A percentile compares a stretch with the other conserved stretches of the same genome.
Conservation (phyloP, 1,140 invertebrate species). For the Diachasma alloeum region DNA sequence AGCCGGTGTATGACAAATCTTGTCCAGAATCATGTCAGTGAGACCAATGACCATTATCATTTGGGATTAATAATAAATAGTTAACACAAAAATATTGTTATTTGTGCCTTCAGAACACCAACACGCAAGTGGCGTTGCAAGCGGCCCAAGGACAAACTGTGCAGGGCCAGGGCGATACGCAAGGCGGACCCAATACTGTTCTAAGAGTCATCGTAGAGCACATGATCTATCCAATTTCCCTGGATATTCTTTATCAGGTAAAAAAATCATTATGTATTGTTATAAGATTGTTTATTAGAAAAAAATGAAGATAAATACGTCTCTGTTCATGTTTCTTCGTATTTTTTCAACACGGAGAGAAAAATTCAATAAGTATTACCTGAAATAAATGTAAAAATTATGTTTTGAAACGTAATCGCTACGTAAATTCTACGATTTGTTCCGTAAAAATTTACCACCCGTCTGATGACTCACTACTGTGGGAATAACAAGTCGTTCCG, state of each 20-base stretch:
- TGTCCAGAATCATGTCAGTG: not conserved
- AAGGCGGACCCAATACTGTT: slow-evolving; percentile 94
- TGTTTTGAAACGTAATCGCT: no score
- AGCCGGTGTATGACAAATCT: not conserved
- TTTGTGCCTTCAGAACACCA: slow-evolving; percentile 69
- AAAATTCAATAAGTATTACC: no score
- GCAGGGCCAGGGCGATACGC: slow-evolving; percentile 74
- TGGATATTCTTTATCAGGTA: slow-evolving; percentile 94
- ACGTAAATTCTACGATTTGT: no score
- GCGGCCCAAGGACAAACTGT: slow-evolving; percentile 77
- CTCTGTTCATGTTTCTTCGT: no score
- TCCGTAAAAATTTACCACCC: no score
- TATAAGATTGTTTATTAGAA: slow-evolving; percentile 15
- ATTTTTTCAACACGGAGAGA: no score
- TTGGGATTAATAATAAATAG: not conserved
- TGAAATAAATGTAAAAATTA: no score
- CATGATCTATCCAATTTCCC: slow-evolving; percentile 96
- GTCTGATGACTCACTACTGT: no score
- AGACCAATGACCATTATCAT: not conserved
- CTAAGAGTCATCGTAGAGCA: slow-evolving; percentile 98
- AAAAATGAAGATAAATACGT: not conserved
- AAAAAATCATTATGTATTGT: slow-evolving; percentile 28
- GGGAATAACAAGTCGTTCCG: no score
- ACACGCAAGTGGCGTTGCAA: slow-evolving; percentile 83
- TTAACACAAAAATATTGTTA: not conserved